Percentiles rank a stretch among this genome's conserved stretches.
Evolutionary conservation across 1,140 invertebrate species (phyloP).

Genomic region (Drosophila tristis): DNA sequence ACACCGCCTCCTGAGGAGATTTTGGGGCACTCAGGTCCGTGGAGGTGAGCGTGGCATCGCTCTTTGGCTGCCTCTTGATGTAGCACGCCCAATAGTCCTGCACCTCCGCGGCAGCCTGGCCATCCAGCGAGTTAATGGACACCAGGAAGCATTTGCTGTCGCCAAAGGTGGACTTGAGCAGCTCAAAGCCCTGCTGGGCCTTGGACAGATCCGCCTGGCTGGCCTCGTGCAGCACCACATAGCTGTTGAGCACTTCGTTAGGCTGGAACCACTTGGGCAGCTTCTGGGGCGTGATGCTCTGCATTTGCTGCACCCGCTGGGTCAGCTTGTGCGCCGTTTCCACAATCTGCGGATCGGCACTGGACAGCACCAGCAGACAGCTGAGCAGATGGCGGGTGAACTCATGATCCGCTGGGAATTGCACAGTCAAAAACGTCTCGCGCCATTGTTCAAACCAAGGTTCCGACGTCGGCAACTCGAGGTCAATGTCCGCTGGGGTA

Average conservation of each 20-base stretch:
- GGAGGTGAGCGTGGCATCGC: slow-evolving; percentile 84
- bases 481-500: slow-evolving; percentile 83
- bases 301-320: slow-evolving; percentile 92
- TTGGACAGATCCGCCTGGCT: slow-evolving; percentile 78
- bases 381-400: slow-evolving; percentile 97
- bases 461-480: slow-evolving; percentile 89
- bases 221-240: slow-evolving; percentile 94
- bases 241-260: slow-evolving; percentile 92
- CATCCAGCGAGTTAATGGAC: slow-evolving; percentile 91
- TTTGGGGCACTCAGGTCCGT: slow-evolving; percentile 88
- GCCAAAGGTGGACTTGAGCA: slow-evolving; percentile 93
- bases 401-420: slow-evolving; percentile 97
- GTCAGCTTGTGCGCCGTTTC: slow-evolving; percentile 91
- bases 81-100: slow-evolving; percentile 94
- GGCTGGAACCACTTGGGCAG: slow-evolving; percentile 96
- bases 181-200: slow-evolving; percentile 91
- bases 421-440: slow-evolving; percentile 94
- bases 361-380: slow-evolving; percentile 94
- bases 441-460: slow-evolving; percentile 99
- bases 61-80: slow-evolving; percentile 87
- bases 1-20: slow-evolving; percentile 86
- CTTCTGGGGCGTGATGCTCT: slow-evolving; percentile 90
- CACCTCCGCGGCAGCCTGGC: slow-evolving; percentile 85
- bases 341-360: slow-evolving; percentile 91
- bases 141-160: slow-evolving; percentile 93